These are phyloP conservation scores for Nymphalis io DNA, from an alignment of 1,140 invertebrate species.

Conservation along the genomic window DNA sequence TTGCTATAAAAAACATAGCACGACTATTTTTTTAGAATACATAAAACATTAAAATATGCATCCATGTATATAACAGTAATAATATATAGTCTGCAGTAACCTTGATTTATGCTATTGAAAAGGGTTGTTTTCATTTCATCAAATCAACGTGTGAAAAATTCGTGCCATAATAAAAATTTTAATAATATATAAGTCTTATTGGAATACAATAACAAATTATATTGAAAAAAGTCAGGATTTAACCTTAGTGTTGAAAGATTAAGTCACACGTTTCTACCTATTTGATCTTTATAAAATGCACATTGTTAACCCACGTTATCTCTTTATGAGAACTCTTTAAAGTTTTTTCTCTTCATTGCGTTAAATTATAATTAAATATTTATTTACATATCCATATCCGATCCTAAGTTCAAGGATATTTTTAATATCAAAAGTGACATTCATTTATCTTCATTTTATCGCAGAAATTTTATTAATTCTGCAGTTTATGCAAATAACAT, in stretches of 20 bases:
- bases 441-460: conserved; percentile 15
- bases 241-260: not conserved
- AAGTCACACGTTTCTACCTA: not conserved
- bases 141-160: too few relatives aligned
- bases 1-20: too few relatives aligned
- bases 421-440: conserved; percentile 27
- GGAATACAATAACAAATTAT: not conserved
- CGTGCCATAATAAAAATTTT: too few relatives aligned
- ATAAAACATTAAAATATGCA: too few relatives aligned
- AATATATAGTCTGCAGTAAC: too few relatives aligned
- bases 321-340: not conserved
- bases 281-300: conserved; percentile 1
- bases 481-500: not conserved
- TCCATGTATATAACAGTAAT: too few relatives aligned
- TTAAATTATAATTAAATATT: conserved; percentile 2
- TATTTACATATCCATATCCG: conserved; percentile 19
- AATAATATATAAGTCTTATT: too few relatives aligned
- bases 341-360: not conserved
- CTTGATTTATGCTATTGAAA: too few relatives aligned
- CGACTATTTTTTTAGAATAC: too few relatives aligned
- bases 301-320: conserved; percentile 12
- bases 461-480: conserved; percentile 1
- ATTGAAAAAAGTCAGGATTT: not conserved
- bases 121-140: too few relatives aligned
- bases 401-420: conserved; percentile 22